Evolutionary conservation across 2,797 vertebrate species (phyloP).

Genomic region (Chaetodon trifasciatus): DNA sequence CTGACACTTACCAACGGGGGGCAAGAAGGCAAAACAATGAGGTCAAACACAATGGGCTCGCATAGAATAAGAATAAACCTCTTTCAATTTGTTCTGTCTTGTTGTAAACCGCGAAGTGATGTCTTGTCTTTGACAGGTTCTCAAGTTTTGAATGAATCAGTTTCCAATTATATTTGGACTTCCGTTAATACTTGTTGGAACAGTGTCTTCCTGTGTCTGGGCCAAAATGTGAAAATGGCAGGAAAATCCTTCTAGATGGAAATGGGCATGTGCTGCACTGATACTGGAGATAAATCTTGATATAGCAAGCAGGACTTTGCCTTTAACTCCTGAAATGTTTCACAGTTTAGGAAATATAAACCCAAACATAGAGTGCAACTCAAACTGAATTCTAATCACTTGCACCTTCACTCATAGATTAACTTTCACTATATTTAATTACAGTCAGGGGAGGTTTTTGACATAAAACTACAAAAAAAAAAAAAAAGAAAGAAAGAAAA

Average conservation of each 20-base stretch:
- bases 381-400: background rate
- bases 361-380: background rate
- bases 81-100: slow-evolving; percentile 13
- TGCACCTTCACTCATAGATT: background rate
- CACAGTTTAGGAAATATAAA: background rate
- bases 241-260: background rate
- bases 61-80: background rate
- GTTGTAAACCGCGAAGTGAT: slow-evolving; percentile 23
- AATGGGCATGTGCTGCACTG: background rate
- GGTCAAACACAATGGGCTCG: background rate
- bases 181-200: slow-evolving; percentile 1
- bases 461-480: too few species aligned
- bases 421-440: background rate
- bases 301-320: background rate
- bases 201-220: background rate
- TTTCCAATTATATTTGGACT: background rate
- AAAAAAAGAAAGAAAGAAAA: background rate
- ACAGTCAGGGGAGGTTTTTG: background rate
- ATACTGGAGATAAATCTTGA: background rate
- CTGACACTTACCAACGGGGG: background rate
- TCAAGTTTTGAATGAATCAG: background rate
- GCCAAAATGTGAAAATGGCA: background rate
- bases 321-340: background rate
- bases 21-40: background rate
- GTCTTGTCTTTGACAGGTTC: slow-evolving; percentile 16